These are phyloP conservation scores for Thysanoteuthis rhombus DNA, from an alignment of 2,888 invertebrate species.

Conservation along the genomic window DNA sequence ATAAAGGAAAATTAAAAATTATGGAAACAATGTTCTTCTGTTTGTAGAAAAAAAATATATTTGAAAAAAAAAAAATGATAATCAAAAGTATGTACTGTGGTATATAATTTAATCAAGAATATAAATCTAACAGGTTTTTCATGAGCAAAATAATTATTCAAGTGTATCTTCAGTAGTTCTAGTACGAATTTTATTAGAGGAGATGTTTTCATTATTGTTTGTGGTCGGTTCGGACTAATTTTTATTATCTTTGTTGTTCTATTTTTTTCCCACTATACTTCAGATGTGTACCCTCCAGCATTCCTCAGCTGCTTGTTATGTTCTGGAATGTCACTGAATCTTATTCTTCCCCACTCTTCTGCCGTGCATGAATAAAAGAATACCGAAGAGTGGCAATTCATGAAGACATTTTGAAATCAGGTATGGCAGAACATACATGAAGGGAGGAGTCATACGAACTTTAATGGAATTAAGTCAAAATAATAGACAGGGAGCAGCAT, in stretches of 20 bases:
- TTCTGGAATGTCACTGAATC: not conserved
- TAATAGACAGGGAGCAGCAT: too few species aligned
- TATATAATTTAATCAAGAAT: not conserved
- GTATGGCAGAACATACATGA: too few species aligned
- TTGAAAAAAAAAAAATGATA: not conserved
- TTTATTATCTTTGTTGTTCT: not conserved
- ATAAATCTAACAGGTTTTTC: not conserved
- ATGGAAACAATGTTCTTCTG: conserved; percentile 19
- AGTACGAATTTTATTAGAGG: not conserved
- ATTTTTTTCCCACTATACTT: not conserved
- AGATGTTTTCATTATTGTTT: not conserved
- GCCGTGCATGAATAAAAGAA: not conserved
- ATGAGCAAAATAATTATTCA: not conserved
- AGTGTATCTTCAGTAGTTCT: not conserved
- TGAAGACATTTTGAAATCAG: not conserved
- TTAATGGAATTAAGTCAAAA: too few species aligned
- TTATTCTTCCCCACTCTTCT: not conserved
- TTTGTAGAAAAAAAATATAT: not conserved
- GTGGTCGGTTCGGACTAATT: not conserved
- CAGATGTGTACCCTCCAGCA: not conserved
- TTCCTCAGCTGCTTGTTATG: not conserved
- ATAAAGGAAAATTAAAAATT: conserved; percentile 31
- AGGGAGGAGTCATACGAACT: too few species aligned
- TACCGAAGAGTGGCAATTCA: not conserved
- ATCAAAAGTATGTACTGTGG: not conserved